Percentiles rank a stretch among this genome's conserved stretches.
Evolutionary conservation across 2,888 invertebrate species (phyloP).

Genomic region (Synergus umbraculus): DNA sequence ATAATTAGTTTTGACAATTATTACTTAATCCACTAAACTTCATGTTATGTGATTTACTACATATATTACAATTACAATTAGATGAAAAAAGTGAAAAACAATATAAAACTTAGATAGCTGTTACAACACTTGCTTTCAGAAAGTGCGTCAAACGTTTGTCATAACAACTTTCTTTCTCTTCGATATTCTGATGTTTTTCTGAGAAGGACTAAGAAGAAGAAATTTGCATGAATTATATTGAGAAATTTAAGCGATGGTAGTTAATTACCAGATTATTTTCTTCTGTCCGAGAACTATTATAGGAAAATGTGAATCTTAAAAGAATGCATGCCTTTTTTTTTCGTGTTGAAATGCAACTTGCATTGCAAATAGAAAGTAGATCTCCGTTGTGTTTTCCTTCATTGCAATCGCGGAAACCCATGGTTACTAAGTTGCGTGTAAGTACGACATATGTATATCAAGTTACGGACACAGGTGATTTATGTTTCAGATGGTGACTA

Average conservation of each 20-base stretch:
- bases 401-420: conserved; percentile 6
- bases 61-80: background rate
- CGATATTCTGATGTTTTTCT: background rate
- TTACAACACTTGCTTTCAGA: too few species aligned
- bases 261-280: background rate
- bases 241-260: background rate
- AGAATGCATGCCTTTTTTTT: background rate
- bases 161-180: background rate
- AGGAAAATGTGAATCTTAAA: background rate
- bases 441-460: conserved; percentile 18
- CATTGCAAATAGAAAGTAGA: conserved; percentile 12
- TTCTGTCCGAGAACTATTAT: too few species aligned
- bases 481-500: conserved; percentile 85
- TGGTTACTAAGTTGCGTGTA: conserved; percentile 3
- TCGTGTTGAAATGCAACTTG: background rate
- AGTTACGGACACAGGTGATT: conserved; percentile 1
- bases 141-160: background rate
- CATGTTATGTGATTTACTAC: background rate
- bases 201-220: background rate
- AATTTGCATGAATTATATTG: background rate
- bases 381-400: background rate
- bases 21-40: background rate
- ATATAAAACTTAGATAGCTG: too few species aligned
- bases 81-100: too few species aligned
- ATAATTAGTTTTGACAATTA: conserved; percentile 1